These are phyloP conservation scores for Thrips palmi DNA, from an alignment of 1,140 invertebrate genomes.

Conservation along the genomic window DNA sequence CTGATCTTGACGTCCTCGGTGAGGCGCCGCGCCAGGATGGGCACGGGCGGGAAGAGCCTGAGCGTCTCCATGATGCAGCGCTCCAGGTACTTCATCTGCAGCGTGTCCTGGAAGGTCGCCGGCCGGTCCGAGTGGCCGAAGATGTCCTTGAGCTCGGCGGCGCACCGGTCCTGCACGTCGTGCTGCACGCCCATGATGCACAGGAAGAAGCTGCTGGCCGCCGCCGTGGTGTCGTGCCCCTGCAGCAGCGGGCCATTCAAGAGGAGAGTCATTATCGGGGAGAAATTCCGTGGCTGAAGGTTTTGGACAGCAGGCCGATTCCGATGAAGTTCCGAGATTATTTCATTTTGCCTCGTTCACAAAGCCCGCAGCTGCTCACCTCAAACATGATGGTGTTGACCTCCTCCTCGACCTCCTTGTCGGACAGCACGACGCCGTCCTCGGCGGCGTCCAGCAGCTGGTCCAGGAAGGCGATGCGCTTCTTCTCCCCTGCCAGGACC, in stretches of 20 bases:
- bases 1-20: conserved; percentile 46
- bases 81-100: conserved; percentile 69
- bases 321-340: no score
- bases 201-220: conserved; percentile 66
- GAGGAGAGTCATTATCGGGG: no score
- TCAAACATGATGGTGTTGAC: conserved; percentile 70
- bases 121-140: conserved; percentile 60
- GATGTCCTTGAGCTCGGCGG: conserved; percentile 64
- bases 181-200: conserved; percentile 64
- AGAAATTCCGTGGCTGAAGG: no score
- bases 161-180: conserved; percentile 48
- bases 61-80: conserved; percentile 66
- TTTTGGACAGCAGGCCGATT: no score
- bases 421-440: conserved; percentile 30
- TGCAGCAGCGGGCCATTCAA: conserved; percentile 15
- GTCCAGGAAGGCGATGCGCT: conserved; percentile 48
- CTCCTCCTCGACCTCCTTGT: conserved; percentile 53
- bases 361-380: conserved; percentile 4
- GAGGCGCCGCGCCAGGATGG: conserved; percentile 52
- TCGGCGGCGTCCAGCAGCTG: conserved; percentile 37
- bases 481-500: no score
- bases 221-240: conserved; percentile 84
- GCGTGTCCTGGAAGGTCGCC: conserved; percentile 53
- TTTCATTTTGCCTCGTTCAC: no score
- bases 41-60: conserved; percentile 70